A percentile compares a stretch with the other conserved stretches of the same genome.
These are phyloP conservation scores for Papilio polytes DNA, from an alignment of 1,140 invertebrate species.

Conservation along the genomic window DNA sequence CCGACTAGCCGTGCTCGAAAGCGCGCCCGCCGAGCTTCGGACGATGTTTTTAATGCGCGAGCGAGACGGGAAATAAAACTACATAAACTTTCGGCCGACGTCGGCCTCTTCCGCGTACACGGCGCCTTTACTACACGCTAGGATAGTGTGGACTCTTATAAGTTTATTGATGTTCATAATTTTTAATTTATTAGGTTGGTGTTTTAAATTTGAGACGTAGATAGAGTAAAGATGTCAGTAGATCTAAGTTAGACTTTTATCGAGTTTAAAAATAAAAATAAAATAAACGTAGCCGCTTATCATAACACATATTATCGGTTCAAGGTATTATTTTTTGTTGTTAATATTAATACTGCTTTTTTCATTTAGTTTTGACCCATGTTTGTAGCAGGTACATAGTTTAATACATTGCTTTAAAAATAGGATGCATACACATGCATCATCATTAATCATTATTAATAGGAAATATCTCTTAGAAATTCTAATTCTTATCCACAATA, in stretches of 20 bases:
- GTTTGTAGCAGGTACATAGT: background rate
- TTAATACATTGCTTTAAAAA: background rate
- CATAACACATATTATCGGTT: background rate
- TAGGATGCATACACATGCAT: background rate
- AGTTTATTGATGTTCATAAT: slow-evolving; percentile 27
- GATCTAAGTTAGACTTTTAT: no score
- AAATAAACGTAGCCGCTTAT: background rate
- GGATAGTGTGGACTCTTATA: slow-evolving; percentile 54
- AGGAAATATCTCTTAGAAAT: background rate
- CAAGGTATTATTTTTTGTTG: background rate
- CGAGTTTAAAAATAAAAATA: no score
- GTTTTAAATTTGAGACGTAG: background rate
- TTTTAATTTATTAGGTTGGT: background rate
- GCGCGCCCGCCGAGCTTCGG: slow-evolving; percentile 58
- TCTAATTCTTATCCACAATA: slow-evolving; percentile 32
- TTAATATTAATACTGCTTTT: background rate
- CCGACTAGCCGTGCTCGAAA: slow-evolving; percentile 57
- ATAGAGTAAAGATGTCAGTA: background rate
- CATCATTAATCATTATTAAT: background rate
- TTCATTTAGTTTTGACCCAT: background rate
- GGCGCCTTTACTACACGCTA: slow-evolving; percentile 59
- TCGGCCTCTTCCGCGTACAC: slow-evolving; percentile 65
- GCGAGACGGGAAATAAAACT: slow-evolving; percentile 71
- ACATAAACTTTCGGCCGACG: slow-evolving; percentile 68
- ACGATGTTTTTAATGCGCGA: slow-evolving; percentile 71